Percentiles rank a stretch among this genome's conserved stretches.
Conservation (phyloP, 2,113 vertebrate genomes). For the Mionectes macconnelli region DNA sequence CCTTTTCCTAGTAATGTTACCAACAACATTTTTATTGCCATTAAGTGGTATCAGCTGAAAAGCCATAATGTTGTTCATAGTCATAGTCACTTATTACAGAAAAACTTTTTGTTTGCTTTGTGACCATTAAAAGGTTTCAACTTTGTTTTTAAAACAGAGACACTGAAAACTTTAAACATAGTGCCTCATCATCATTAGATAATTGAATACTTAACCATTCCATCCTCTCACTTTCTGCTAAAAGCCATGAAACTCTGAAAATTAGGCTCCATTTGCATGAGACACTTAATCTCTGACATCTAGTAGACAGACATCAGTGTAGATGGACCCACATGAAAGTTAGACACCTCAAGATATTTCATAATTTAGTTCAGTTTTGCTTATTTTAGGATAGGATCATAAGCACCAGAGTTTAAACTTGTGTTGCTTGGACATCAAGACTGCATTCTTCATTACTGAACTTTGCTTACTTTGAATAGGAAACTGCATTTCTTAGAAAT, state of each 20-base stretch:
- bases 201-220: neutral
- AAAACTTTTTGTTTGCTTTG: neutral
- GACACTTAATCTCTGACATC: neutral
- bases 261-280: neutral
- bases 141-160: neutral
- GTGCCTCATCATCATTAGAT: neutral
- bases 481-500: neutral
- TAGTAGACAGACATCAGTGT: neutral
- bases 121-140: neutral
- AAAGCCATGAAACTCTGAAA: neutral
- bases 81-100: neutral
- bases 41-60: neutral
- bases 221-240: neutral
- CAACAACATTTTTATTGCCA: neutral
- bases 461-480: neutral
- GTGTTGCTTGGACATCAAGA: neutral
- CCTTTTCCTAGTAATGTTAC: neutral
- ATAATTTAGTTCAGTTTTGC: neutral
- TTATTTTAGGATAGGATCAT: neutral
- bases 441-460: neutral
- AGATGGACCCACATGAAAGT: neutral
- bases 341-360: neutral
- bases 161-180: neutral
- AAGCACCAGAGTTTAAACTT: neutral
- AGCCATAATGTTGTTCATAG: neutral